Base-by-base conservation (phyloP, 2,797 vertebrate genomes). In the Mus spretus region DNA sequence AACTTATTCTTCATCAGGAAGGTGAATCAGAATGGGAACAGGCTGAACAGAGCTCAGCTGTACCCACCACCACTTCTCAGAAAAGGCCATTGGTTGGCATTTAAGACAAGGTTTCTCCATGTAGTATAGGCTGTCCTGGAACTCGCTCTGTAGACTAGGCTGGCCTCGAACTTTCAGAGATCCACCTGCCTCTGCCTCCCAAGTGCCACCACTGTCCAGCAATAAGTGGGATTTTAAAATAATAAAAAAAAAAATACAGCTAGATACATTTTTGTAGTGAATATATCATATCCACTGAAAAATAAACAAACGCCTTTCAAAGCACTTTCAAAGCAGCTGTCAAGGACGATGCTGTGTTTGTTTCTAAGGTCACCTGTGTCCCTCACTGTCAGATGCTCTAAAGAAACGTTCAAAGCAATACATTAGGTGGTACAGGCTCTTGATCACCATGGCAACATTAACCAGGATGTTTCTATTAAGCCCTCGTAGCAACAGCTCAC, bases 391-490 rank as follows among this genome's bases (percentile, higher is more conserved):
- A 72, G 13, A 26, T 59, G 75, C 53, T 61, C 74, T 55, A 37
- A 53, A 89, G 61, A 50, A 74, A 85, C 17, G 12, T 40, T 90
- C 53, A 57, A 57, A 24, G 34, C 53, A 57, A 24, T 82, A 19
- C 44, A 31, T 89, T 61, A 77, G 40, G 67, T 12, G 47, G 80
- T 47, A 28, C n/a, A 65, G 37, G 74, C 93, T 74, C 93, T 74
- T 93, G 61, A 61, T 87, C 53, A 80, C 72, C 72, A 72, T 31
- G 59, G 89, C 70, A 95, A 91, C 44, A 83, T 26, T 72, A 53
- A 31, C 28, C 79, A 59, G 12, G 20, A 80, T 90, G 59, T 40
- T 55, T 74, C 3, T 26, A 72, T 40, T 24, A 34, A 55, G 50
- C 31, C 37, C 26, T 86, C 37, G 8, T 13, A 22, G 14, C 84